These are phyloP conservation scores for Ditula angustiorana DNA, from an alignment of 2,888 invertebrate species.

Conservation along the genomic window DNA sequence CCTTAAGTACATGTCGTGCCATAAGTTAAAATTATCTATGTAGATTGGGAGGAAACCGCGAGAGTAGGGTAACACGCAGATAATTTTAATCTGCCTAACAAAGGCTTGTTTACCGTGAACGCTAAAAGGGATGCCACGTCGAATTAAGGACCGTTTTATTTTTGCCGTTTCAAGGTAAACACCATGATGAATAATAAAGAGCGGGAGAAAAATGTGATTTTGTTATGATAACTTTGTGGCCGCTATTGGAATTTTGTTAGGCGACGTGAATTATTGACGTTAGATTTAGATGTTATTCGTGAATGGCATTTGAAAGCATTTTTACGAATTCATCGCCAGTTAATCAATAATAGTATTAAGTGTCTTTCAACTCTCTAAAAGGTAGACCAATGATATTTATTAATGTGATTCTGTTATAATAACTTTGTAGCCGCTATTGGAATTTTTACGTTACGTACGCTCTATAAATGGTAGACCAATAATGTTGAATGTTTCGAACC, in stretches of 20 bases:
- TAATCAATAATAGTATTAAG: too few species aligned
- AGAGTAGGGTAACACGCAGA: constrained; percentile 58
- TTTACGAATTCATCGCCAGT: too few species aligned
- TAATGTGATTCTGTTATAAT: too few species aligned
- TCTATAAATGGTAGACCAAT: too few species aligned
- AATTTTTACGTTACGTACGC: too few species aligned
- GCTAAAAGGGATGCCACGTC: constrained; percentile 65
- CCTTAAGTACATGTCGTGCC: constrained; percentile 24
- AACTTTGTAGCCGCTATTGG: too few species aligned
- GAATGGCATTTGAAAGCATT: too few species aligned
- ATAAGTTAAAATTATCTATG: constrained; percentile 38
- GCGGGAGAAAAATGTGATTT: constrained; percentile 45
- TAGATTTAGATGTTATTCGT: too few species aligned
- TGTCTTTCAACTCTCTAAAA: too few species aligned
- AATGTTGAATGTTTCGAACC: too few species aligned
- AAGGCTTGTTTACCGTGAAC: constrained; percentile 58
- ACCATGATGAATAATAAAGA: constrained; percentile 42
- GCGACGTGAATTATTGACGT: constrained; percentile 1
- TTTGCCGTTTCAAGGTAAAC: constrained; percentile 41
- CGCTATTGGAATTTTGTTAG: constrained; percentile 14
- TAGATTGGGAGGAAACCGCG: constrained; percentile 48
- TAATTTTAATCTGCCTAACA: constrained; percentile 66
- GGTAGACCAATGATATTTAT: too few species aligned
- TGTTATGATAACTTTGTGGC: constrained; percentile 24
- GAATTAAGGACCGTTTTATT: constrained; percentile 62